Base-by-base conservation (phyloP, 2,797 vertebrate genomes). In the Crocidura indochinensis region DNA sequence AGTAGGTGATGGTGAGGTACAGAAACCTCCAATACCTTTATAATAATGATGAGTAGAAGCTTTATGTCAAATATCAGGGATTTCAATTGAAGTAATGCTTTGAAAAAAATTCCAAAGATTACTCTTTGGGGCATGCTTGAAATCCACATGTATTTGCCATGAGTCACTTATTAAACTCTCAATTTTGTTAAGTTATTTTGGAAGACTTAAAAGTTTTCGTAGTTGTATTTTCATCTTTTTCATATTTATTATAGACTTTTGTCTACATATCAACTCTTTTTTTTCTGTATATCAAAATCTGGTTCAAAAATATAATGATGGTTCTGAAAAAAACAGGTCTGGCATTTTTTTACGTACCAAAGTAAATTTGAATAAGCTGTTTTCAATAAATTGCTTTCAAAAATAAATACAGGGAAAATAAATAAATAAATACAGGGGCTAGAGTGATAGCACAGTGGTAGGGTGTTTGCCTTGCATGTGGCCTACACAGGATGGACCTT, bases 301-400 rank as follows among this genome's bases (percentile, higher is more conserved):
- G 2, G 1, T 47, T 38, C 38, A 38, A 38, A 38, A 38, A 38
- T 38, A 38, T 38, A 38, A 38, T n/a, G n/a, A n/a, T 47, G 17
- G 17, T 62, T 90, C 24, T 38, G 81, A 51, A 88, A 69, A 86
- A 60, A 80, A 6, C 24, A 26, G 1, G 7, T 26, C 22, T 89
- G 44, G 26, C 49, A 67, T n/a, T 73, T 90, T n/a, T 92, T 80
- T 69, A 65, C 24, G 71, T 29, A 27, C 19, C 31, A 51, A 85
- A 44, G 76, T 20, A 14, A 77, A 71, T 90, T 24, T 0, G n/a
- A 17, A 51, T 10, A 75, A n/a, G 67, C 62, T 49, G 2, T 71
- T 88, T 46, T 38, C 9, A 75, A 51, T 67, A 76, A 84, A 72
- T 75, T 12, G 2, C 26, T 46, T 73, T 78, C 87, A 22, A n/a